phyloP scores from a whole-genome alignment of 2,797 vertebrate genomes.

The Danio aesculapii region DNA sequence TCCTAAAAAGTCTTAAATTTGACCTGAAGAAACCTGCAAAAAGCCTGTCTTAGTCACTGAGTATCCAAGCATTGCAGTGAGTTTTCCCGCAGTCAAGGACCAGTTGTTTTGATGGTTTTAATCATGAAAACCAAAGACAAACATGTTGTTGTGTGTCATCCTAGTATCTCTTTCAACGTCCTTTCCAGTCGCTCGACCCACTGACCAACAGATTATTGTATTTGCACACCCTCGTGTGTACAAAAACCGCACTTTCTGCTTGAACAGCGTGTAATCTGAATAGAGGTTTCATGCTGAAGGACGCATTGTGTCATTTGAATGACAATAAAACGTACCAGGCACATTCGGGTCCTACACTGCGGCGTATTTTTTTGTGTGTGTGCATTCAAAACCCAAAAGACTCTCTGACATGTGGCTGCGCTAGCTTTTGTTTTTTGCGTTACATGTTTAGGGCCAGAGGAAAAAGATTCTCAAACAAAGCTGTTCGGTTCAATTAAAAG shows the following conservation, averaged over 20 bases:
- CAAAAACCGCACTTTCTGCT: constrained; percentile 12
- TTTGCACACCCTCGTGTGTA: constrained; percentile 19
- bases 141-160: background rate
- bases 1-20: no score
- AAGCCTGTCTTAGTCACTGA: no score
- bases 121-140: background rate
- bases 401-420: constrained; percentile 54
- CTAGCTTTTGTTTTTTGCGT: constrained; percentile 45
- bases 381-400: constrained; percentile 50
- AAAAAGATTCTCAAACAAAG: constrained; percentile 81
- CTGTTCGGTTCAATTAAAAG: constrained; percentile 81
- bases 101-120: background rate
- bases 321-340: constrained; percentile 45
- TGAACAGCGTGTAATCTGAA: constrained; percentile 17
- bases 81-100: background rate
- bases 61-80: background rate
- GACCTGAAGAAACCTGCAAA: no score
- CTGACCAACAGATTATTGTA: constrained; percentile 25
- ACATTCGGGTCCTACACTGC: constrained; percentile 16
- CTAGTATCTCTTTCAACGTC: constrained; percentile 1
- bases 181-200: constrained; percentile 34
- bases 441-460: constrained; percentile 55
- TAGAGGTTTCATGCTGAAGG: background rate
- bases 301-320: constrained; percentile 26
- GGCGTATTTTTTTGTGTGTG: constrained; percentile 21